Percentiles rank a stretch among this genome's conserved stretches.
Conservation (phyloP, 2,113 vertebrate genomes). For the Erinaceus europaeus region DNA sequence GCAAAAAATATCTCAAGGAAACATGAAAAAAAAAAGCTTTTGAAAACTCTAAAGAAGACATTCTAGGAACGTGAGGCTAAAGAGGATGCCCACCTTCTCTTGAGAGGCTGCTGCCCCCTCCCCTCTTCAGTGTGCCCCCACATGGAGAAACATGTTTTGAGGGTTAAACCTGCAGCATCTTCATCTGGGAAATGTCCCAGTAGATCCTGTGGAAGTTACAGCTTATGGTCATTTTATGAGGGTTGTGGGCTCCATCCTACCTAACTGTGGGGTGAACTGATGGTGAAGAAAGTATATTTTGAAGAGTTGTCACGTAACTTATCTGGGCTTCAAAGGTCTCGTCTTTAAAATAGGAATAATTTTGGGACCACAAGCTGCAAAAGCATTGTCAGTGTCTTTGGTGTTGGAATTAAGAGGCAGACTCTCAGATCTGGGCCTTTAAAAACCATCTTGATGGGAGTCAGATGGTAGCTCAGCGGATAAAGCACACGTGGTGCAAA, state of each 20-base stretch:
- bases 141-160: not conserved
- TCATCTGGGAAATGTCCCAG: not conserved
- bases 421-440: not conserved
- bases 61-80: not conserved
- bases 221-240: not conserved
- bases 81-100: not conserved
- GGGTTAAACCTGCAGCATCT: too few species aligned
- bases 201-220: not conserved
- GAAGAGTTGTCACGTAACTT: not conserved
- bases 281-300: not conserved
- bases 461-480: too few species aligned
- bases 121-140: not conserved
- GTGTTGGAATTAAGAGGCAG: not conserved
- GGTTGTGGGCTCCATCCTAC: not conserved
- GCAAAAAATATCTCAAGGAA: too few species aligned
- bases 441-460: not conserved
- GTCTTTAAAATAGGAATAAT: not conserved
- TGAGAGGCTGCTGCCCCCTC: not conserved
- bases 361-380: not conserved
- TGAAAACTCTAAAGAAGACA: too few species aligned
- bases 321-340: not conserved
- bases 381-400: fast-evolving
- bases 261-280: too few species aligned
- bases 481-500: too few species aligned
- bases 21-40: too few species aligned